Evolutionary conservation across 2,797 vertebrate genomes (phyloP).

Genomic region (Parauchenoglanis ngamensis): DNA sequence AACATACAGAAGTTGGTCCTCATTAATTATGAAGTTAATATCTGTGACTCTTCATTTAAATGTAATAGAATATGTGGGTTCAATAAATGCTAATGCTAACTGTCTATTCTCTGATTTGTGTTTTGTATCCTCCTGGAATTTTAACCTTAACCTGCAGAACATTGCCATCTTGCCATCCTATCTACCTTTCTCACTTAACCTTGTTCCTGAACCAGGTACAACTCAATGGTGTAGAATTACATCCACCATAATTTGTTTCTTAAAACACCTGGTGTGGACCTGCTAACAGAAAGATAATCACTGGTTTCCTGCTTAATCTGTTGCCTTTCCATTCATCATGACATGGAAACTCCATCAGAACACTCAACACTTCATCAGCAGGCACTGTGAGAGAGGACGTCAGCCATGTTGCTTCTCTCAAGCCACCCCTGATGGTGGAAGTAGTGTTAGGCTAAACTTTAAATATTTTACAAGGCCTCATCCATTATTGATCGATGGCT

Average conservation of each 20-base stretch:
- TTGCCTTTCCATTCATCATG: conserved; percentile 6
- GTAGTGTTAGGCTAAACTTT: conserved; percentile 78
- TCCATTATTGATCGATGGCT: conserved; percentile 78
- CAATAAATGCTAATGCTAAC: not conserved
- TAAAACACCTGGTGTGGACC: conserved; percentile 25
- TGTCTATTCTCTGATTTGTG: not conserved
- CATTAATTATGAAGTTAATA: not conserved
- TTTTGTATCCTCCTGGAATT: conserved; percentile 19
- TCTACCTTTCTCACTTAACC: conserved; percentile 24
- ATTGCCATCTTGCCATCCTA: conserved; percentile 18
- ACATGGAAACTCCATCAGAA: conserved; percentile 22
- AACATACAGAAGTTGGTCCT: not conserved
- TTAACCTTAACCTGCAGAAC: conserved; percentile 19
- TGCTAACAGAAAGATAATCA: conserved; percentile 18
- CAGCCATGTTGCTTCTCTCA: conserved; percentile 52
- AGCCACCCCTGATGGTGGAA: conserved; percentile 63
- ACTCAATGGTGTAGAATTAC: conserved; percentile 41
- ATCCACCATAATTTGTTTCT: conserved; percentile 32
- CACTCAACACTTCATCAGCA: conserved; percentile 24
- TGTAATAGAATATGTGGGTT: not conserved
- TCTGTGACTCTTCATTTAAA: not conserved
- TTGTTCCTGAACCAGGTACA: conserved; percentile 16
- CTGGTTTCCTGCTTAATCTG: conserved; percentile 23
- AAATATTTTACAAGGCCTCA: conserved; percentile 81
- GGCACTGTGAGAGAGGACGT: not conserved